These are phyloP conservation scores for Caenorhabditis sp. DNA, from an alignment of 2,888 invertebrate species.

Conservation along the genomic window DNA sequence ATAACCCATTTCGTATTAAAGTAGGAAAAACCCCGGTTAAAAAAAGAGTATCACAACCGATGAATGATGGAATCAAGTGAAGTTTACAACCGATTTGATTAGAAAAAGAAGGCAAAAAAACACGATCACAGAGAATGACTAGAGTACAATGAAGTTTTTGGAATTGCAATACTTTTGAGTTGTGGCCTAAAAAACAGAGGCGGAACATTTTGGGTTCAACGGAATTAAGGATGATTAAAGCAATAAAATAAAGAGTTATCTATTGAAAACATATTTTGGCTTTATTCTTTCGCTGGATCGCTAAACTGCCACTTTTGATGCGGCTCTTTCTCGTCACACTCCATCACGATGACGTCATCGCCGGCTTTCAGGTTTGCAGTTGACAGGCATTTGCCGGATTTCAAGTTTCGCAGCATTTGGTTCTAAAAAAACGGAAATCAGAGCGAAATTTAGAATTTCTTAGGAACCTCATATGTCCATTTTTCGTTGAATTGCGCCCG, in stretches of 20 bases:
- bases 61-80: constrained; percentile 4
- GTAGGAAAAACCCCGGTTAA: not conserved
- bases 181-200: constrained; percentile 16
- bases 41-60: constrained; percentile 30
- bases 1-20: constrained; percentile 11
- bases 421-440: constrained; percentile 56
- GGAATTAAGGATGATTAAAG: constrained; percentile 6
- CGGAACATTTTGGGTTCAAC: constrained; percentile 8
- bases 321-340: constrained; percentile 57
- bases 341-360: constrained; percentile 77
- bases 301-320: constrained; percentile 64
- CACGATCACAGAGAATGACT: constrained; percentile 7
- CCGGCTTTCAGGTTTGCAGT: constrained; percentile 77
- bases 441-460: no score
- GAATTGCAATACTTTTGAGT: not conserved
- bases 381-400: constrained; percentile 80
- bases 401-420: constrained; percentile 77
- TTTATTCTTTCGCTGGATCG: constrained; percentile 33
- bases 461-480: constrained; percentile 80
- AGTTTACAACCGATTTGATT: constrained; percentile 10
- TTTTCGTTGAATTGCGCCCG: constrained; percentile 67
- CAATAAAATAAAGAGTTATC: not conserved
- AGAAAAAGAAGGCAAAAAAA: no score
- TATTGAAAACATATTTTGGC: constrained; percentile 1
- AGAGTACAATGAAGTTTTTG: not conserved